phyloP scores from a whole-genome alignment of 2,797 vertebrate genomes.

The Sebastes oblongus region DNA sequence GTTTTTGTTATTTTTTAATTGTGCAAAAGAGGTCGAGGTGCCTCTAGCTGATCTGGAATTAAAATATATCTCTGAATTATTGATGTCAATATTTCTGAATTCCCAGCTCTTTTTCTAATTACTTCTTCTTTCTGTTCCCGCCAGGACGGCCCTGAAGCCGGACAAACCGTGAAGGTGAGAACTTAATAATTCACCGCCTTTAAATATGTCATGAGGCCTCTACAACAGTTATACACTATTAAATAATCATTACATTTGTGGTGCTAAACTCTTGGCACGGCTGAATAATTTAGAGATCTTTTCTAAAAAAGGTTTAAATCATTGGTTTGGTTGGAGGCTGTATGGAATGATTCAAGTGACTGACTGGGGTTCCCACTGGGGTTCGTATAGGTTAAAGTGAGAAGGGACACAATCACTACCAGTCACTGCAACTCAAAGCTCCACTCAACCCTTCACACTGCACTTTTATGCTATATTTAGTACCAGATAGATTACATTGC shows the following conservation, averaged over 20 bases:
- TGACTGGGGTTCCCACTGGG: background rate
- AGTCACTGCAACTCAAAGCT: background rate
- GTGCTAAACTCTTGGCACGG: constrained; percentile 68
- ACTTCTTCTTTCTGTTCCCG: constrained; percentile 73
- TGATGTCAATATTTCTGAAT: constrained; percentile 79
- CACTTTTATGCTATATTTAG: background rate
- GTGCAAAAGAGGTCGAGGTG: constrained; percentile 14
- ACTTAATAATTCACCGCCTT: constrained; percentile 78
- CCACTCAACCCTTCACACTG: background rate
- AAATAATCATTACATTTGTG: constrained; percentile 80
- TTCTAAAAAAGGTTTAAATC: constrained; percentile 68
- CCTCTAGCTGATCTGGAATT: constrained; percentile 73
- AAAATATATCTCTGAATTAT: constrained; percentile 80
- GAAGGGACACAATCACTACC: background rate
- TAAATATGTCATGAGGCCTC: constrained; percentile 81
- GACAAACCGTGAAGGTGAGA: constrained; percentile 96
- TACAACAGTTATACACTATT: constrained; percentile 78
- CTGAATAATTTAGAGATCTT: constrained; percentile 72
- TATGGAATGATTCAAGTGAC: constrained; percentile 13
- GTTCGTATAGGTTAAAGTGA: constrained; percentile 9
- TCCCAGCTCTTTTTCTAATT: constrained; percentile 73
- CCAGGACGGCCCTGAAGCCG: constrained; percentile 91
- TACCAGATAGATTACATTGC: background rate
- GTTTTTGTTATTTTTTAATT: constrained; percentile 31
- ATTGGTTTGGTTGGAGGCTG: constrained; percentile 15